A percentile compares a stretch with the other conserved stretches of the same genome.
These are phyloP conservation scores for Lates calcarifer DNA, from an alignment of 2,113 vertebrate species.

Conservation along the genomic window DNA sequence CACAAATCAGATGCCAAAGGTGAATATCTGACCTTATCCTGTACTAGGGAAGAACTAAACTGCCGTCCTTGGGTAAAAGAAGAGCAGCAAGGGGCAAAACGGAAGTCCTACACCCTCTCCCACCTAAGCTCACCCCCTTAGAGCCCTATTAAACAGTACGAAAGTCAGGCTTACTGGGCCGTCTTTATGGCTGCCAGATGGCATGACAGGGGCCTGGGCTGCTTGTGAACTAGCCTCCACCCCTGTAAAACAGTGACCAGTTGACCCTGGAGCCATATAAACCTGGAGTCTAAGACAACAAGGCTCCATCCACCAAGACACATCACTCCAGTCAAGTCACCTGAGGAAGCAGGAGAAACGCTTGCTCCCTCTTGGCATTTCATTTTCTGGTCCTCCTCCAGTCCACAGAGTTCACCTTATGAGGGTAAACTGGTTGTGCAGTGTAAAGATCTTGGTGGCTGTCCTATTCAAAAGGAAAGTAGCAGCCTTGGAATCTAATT, in stretches of 20 bases:
- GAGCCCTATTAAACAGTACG: slow-evolving; percentile 67
- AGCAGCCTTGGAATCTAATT: not conserved
- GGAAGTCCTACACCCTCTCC: slow-evolving; percentile 65
- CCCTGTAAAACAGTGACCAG: slow-evolving; percentile 80
- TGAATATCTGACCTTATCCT: slow-evolving; percentile 86
- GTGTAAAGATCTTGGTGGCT: not conserved
- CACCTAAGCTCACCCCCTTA: slow-evolving; percentile 62
- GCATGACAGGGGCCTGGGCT: slow-evolving; percentile 65
- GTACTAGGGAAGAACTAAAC: slow-evolving; percentile 70
- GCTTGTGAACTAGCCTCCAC: slow-evolving; percentile 73
- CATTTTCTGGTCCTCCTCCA: slow-evolving; percentile 4
- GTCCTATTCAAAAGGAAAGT: not conserved
- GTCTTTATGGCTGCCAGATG: slow-evolving; percentile 95
- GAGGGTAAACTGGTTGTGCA: not conserved
- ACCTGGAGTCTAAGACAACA: slow-evolving; percentile 73
- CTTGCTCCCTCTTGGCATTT: not conserved
- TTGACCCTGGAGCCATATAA: slow-evolving; percentile 78
- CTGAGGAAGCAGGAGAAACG: slow-evolving; percentile 26
- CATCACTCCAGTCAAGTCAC: slow-evolving; percentile 32
- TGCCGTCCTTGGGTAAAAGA: slow-evolving; percentile 57
- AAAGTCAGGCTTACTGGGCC: slow-evolving; percentile 84
- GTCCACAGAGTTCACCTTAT: not conserved
- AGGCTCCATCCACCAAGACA: slow-evolving; percentile 45
- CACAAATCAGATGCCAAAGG: slow-evolving; percentile 6
- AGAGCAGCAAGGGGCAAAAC: slow-evolving; percentile 75